phyloP scores from a whole-genome alignment of 1,140 invertebrate species.

The Lamellibrachia luymesi region DNA sequence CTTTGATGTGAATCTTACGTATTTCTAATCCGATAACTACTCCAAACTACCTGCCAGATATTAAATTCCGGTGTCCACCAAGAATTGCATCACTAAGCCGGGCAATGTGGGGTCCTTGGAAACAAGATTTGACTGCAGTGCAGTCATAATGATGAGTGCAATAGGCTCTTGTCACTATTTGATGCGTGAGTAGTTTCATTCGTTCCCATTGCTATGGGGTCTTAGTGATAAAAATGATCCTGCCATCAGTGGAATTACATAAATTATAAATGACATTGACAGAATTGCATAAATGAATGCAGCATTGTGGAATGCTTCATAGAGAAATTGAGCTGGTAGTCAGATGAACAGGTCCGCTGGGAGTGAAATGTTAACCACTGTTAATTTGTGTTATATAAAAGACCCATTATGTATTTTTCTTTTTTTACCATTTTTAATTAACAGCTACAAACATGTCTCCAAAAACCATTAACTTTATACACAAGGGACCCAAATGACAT shows the following conservation, averaged over 20 bases:
- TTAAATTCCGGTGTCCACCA: background rate
- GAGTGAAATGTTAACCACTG: background rate
- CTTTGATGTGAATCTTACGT: background rate
- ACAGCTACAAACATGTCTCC: too few species aligned
- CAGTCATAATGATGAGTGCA: background rate
- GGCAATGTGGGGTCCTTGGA: background rate
- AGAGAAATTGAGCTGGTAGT: background rate
- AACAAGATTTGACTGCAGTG: background rate
- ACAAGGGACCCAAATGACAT: too few species aligned
- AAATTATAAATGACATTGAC: background rate
- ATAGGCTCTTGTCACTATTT: background rate
- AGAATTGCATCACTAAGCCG: background rate
- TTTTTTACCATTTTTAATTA: too few species aligned
- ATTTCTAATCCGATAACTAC: background rate
- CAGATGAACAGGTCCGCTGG: background rate
- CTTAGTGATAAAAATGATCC: background rate
- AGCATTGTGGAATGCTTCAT: background rate
- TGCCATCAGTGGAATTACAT: background rate
- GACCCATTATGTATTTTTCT: background rate
- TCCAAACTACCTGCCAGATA: background rate
- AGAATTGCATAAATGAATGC: background rate
- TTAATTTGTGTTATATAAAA: background rate
- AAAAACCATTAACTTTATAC: too few species aligned
- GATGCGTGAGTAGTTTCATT: background rate
- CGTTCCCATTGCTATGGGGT: background rate